phyloP scores from a whole-genome alignment of 2,888 invertebrate genomes.

The Rotaria macrura region DNA sequence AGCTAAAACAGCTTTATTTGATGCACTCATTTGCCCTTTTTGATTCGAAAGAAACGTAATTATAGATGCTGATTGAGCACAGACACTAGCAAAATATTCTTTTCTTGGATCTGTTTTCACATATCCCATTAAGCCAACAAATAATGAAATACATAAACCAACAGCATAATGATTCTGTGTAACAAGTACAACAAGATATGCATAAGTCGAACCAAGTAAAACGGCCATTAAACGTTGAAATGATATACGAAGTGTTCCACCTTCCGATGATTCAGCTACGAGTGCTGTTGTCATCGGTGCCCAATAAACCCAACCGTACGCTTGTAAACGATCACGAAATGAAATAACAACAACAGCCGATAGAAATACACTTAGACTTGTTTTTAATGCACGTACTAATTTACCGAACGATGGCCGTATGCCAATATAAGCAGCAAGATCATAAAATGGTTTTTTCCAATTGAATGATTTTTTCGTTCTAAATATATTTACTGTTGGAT shows the following conservation, averaged over 20 bases:
- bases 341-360: not conserved
- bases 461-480: not conserved
- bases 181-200: not conserved
- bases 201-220: constrained; percentile 14
- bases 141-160: not conserved
- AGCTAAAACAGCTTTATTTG: not conserved
- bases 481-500: not conserved
- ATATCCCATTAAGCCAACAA: constrained; percentile 10
- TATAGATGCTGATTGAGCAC: not conserved
- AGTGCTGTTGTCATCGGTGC: constrained; percentile 18
- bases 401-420: not conserved
- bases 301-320: not conserved
- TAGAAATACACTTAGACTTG: not conserved
- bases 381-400: not conserved
- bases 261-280: not conserved
- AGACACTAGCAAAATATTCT: constrained; percentile 19
- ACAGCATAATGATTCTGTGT: not conserved
- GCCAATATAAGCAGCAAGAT: not conserved
- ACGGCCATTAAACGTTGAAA: constrained; percentile 11
- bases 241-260: not conserved
- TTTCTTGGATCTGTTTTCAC: not conserved
- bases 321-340: not conserved
- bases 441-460: not conserved
- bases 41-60: constrained; percentile 1
- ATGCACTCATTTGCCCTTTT: not conserved